phyloP scores from a whole-genome alignment of 30 jellyfish, hydroid and myxozoan species.

The Rhopilema esculentum region DNA sequence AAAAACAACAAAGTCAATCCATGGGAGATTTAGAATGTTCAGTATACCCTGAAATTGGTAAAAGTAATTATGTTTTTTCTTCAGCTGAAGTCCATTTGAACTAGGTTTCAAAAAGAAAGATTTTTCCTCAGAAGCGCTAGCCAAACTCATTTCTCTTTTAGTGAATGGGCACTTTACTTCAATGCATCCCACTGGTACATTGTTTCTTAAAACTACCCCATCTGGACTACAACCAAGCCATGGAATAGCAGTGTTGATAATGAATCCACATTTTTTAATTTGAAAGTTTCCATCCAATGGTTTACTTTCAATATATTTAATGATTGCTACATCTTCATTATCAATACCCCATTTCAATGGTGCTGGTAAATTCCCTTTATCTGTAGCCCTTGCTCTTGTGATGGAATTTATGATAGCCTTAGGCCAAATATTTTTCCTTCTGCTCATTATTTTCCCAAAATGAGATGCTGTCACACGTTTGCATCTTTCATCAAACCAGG shows the following conservation, averaged over 20 bases:
- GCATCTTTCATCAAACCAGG: neutral
- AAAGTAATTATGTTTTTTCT: neutral
- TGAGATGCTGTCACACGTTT: constrained; percentile 12
- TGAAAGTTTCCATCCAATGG: neutral
- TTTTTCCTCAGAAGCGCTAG: constrained; percentile 13
- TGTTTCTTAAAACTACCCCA: constrained; percentile 1
- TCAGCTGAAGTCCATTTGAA: too few species aligned
- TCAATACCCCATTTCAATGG: constrained; percentile 9
- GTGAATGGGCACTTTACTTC: constrained; percentile 40
- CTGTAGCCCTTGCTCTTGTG: neutral
- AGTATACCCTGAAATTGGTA: constrained; percentile 71
- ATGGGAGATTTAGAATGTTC: constrained; percentile 20
- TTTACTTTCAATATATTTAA: neutral
- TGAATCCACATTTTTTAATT: neutral
- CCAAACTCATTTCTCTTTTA: neutral
- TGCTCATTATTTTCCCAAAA: constrained; percentile 11
- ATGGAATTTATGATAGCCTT: neutral
- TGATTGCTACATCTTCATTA: constrained; percentile 9
- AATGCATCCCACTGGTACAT: constrained; percentile 11
- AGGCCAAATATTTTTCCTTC: neutral
- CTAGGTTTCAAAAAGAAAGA: neutral
- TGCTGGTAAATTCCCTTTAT: neutral
- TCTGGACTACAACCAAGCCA: constrained; percentile 70
- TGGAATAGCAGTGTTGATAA: constrained; percentile 11
- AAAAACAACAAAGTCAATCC: constrained; percentile 70